A percentile compares a stretch with the other conserved stretches of the same genome.
Conservation (phyloP, 1,140 invertebrate genomes). For the Bicyclus anynana region DNA sequence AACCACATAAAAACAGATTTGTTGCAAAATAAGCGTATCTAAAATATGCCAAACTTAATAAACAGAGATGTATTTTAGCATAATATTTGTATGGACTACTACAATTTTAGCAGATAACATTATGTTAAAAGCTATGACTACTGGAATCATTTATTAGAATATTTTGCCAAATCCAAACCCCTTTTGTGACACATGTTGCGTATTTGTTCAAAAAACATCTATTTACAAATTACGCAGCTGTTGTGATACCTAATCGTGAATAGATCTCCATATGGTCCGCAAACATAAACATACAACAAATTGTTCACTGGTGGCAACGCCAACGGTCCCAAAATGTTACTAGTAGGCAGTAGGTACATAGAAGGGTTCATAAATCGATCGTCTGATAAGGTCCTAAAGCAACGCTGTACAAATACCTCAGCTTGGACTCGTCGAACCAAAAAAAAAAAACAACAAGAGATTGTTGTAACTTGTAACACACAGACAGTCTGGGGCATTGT, state of each 20-base stretch:
- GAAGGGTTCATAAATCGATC: constrained; percentile 66
- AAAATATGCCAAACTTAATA: too few species aligned
- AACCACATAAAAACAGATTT: too few species aligned
- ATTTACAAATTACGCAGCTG: neutral
- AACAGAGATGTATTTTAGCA: too few species aligned
- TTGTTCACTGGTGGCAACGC: constrained; percentile 32
- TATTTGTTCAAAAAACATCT: too few species aligned
- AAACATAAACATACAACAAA: constrained; percentile 9
- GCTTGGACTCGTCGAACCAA: constrained; percentile 33
- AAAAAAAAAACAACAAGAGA: constrained; percentile 45
- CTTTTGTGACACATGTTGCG: too few species aligned
- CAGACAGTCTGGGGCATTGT: constrained; percentile 56
- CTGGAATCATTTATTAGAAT: too few species aligned
- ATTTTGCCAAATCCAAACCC: too few species aligned
- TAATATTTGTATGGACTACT: too few species aligned
- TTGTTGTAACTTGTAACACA: constrained; percentile 37
- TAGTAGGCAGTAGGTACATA: constrained; percentile 35
- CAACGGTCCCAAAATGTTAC: constrained; percentile 42
- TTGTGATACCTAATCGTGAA: neutral
- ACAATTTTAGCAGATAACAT: too few species aligned
- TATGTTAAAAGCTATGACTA: too few species aligned
- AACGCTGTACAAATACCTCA: constrained; percentile 63
- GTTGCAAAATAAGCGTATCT: too few species aligned
- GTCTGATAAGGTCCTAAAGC: constrained; percentile 53
- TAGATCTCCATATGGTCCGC: constrained; percentile 4